Evolutionary conservation across 1,140 invertebrate genomes (phyloP).

Genomic region (Papilio xuthus): DNA sequence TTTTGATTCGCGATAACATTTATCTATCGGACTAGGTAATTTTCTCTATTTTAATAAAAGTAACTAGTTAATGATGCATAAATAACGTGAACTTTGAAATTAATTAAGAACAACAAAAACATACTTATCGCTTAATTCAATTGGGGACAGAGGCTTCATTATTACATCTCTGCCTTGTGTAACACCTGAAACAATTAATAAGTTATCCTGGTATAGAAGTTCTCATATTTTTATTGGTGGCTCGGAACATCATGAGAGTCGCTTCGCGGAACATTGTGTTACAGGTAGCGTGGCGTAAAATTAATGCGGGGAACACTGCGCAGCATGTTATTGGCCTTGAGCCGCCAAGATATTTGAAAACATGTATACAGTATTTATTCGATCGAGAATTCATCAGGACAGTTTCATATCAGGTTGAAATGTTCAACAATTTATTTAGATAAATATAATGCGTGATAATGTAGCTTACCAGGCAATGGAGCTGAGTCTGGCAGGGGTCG

Average conservation of each 20-base stretch:
- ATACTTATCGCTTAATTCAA: conserved; percentile 62
- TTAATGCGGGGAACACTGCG: too few relatives aligned
- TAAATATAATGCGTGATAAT: background rate
- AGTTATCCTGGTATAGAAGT: background rate
- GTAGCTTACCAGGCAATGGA: conserved; percentile 61
- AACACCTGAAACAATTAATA: conserved; percentile 53
- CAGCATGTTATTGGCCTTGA: too few relatives aligned
- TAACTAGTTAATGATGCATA: background rate
- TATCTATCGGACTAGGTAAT: background rate
- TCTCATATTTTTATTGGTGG: too few relatives aligned
- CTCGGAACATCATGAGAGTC: too few relatives aligned
- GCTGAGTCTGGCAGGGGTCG: conserved; percentile 72
- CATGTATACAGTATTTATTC: too few relatives aligned
- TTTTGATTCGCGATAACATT: background rate
- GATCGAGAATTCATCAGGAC: too few relatives aligned
- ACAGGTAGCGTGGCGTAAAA: too few relatives aligned
- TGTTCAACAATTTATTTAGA: too few relatives aligned
- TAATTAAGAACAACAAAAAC: conserved; percentile 25
- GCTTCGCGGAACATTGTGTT: too few relatives aligned
- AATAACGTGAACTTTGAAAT: background rate
- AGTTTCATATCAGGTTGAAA: too few relatives aligned
- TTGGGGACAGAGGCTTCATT: conserved; percentile 54
- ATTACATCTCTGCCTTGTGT: conserved; percentile 58
- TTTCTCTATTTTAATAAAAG: background rate
- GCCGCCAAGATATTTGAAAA: too few relatives aligned